Evolutionary conservation across 2,888 invertebrate genomes (phyloP).

Genomic region (Smittia sp.): DNA sequence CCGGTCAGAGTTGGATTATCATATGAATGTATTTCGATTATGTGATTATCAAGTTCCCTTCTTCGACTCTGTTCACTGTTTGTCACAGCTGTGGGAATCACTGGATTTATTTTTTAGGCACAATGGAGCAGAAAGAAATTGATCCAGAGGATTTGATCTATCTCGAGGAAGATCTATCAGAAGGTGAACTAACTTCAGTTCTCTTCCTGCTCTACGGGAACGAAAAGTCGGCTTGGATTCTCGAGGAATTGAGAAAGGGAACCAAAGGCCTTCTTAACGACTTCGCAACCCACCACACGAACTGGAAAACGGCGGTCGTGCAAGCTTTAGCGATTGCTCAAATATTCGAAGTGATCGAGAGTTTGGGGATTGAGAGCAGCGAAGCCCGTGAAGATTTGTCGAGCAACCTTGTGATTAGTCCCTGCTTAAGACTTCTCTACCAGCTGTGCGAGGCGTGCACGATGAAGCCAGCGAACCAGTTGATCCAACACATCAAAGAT

Average conservation of each 20-base stretch:
- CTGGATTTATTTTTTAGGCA: not conserved
- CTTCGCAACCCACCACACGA: conserved; percentile 47
- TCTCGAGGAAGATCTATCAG: conserved; percentile 53
- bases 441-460: conserved; percentile 53
- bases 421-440: conserved; percentile 54
- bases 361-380: conserved; percentile 47
- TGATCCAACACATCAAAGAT: conserved; percentile 46
- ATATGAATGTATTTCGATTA: too few species aligned
- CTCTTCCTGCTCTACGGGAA: conserved; percentile 49
- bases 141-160: conserved; percentile 48
- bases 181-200: conserved; percentile 47
- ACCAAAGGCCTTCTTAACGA: conserved; percentile 44
- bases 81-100: too few species aligned
- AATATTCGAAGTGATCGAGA: conserved; percentile 51
- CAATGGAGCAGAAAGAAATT: conserved; percentile 42
- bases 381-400: conserved; percentile 15
- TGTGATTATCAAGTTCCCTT: too few species aligned
- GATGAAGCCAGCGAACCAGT: conserved; percentile 46
- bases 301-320: conserved; percentile 55
- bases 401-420: conserved; percentile 50
- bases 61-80: too few species aligned
- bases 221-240: conserved; percentile 33
- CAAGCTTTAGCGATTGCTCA: conserved; percentile 58
- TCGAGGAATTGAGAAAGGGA: conserved; percentile 43
- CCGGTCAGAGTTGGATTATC: too few species aligned